These are phyloP conservation scores for Anorthoa munda DNA, from an alignment of 2,888 invertebrate genomes.

Conservation along the genomic window DNA sequence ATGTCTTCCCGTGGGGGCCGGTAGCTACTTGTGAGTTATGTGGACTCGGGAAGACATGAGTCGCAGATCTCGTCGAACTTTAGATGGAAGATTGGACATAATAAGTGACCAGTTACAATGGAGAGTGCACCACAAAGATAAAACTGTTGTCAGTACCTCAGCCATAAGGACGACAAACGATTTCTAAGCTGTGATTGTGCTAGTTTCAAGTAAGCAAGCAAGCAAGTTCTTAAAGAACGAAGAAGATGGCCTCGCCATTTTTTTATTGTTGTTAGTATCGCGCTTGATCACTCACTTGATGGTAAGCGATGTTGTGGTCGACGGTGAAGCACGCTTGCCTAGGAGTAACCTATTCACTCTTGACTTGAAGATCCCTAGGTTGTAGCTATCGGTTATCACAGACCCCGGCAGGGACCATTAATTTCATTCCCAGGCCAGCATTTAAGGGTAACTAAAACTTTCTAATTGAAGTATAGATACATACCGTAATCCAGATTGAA, in stretches of 20 bases:
- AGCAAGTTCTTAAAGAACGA: not conserved
- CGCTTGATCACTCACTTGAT: no score
- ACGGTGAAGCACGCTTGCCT: no score
- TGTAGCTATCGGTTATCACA: no score
- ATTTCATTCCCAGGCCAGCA: not conserved
- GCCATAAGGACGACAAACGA: not conserved
- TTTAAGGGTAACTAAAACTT: no score
- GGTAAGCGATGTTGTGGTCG: no score
- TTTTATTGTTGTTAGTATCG: no score
- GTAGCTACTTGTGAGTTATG: not conserved
- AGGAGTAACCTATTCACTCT: no score
- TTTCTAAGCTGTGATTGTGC: not conserved
- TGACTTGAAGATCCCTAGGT: no score
- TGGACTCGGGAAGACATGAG: constrained; percentile 1
- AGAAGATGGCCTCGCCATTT: no score
- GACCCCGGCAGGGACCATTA: not conserved
- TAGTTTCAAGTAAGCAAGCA: not conserved
- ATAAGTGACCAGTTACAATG: not conserved
- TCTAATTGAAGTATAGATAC: no score
- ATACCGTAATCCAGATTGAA: not conserved
- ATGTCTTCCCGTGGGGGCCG: constrained; percentile 12
- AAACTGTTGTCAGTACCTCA: not conserved
- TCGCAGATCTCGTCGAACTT: constrained; percentile 14
- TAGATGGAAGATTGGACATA: not conserved
- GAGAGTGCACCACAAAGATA: not conserved